Evolutionary conservation across 2,888 invertebrate species (phyloP), one percentile per base, ranked within the genome.

Genomic region (Abrostola tripartita): DNA sequence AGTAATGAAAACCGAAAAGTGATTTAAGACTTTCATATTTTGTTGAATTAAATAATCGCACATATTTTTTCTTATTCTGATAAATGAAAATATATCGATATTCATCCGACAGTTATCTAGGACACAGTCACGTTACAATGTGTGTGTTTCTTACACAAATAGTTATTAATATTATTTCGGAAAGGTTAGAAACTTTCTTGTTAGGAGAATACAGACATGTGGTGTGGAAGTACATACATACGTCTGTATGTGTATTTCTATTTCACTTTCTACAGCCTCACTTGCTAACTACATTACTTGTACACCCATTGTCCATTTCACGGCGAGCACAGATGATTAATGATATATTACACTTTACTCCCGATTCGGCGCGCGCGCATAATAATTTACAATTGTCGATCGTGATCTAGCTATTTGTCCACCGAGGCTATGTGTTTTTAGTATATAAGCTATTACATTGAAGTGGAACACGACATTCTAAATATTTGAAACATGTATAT

Each of bases 361-460:
- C 67, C 56, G 44, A 75, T 66, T 76, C 76, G 72, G 75, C 72
- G 79, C 69, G 58, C 72, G 76, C 74, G 75, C 78, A 62, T 68
- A 65, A 64, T 70, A 71, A 83, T 83, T 85, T 82, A 80, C 71
- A 59, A 66, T 58, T 66, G 50, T 40, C 69, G 66, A 74, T 89
- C 90, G 89, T 90, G 90, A 85, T 81, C 68, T 24, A 70, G 77
- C 81, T 78, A 87, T 90, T 89, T 85, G 82, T 79, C 74, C 54
- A 74, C 62, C 74, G 69, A 65, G 79, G 71, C 44, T 47, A 78
- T 81, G 81, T 79, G 79, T 71, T 72, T 78, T 76, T 81, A 72
- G 69, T 64, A 61, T 65, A 74, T 74, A 73, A 78, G 71, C 75
- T 78, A 77, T 83, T 85, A 77, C 71, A 59, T 71, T 37, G 61